A percentile compares a stretch with the other conserved stretches of the same genome.
Evolutionary conservation across 2,888 invertebrate genomes (phyloP).

Genomic region (Pseudeuparius sepicola): DNA sequence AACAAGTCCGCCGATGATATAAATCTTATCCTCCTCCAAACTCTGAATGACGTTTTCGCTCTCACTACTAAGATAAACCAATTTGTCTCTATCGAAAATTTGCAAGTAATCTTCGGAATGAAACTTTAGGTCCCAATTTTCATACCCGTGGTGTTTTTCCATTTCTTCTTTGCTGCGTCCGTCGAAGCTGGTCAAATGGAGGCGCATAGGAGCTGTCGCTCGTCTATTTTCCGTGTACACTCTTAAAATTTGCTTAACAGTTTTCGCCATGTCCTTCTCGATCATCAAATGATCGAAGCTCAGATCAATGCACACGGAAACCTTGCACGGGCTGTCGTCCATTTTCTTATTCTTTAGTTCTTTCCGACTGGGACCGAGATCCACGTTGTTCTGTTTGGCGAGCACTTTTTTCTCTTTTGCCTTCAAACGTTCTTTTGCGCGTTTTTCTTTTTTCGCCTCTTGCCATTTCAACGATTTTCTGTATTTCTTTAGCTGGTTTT

Average conservation of each 20-base stretch:
- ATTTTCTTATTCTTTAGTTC: conserved; percentile 63
- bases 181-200: conserved; percentile 71
- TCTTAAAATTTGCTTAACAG: conserved; percentile 80
- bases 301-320: conserved; percentile 74
- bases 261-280: conserved; percentile 70
- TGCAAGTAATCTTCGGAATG: conserved; percentile 56
- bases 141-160: conserved; percentile 75
- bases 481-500: conserved; percentile 38
- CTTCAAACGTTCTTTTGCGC: conserved; percentile 55
- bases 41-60: conserved; percentile 74
- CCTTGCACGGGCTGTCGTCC: conserved; percentile 56
- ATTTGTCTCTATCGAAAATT: conserved; percentile 62
- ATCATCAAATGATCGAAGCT: conserved; percentile 88
- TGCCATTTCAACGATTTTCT: conserved; percentile 63
- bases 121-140: conserved; percentile 85
- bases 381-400: conserved; percentile 61
- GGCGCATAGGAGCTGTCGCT: conserved; percentile 65
- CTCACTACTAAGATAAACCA: conserved; percentile 90
- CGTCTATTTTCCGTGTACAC: conserved; percentile 88
- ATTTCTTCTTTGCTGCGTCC: conserved; percentile 66
- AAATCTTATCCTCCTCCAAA: conserved; percentile 68
- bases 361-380: conserved; percentile 71
- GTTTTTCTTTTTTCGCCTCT: conserved; percentile 56
- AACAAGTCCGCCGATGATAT: conserved; percentile 94
- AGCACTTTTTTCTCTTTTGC: conserved; percentile 58